phyloP scores from a whole-genome alignment of 2,113 vertebrate genomes.

The Nerophis lumbriciformis region DNA sequence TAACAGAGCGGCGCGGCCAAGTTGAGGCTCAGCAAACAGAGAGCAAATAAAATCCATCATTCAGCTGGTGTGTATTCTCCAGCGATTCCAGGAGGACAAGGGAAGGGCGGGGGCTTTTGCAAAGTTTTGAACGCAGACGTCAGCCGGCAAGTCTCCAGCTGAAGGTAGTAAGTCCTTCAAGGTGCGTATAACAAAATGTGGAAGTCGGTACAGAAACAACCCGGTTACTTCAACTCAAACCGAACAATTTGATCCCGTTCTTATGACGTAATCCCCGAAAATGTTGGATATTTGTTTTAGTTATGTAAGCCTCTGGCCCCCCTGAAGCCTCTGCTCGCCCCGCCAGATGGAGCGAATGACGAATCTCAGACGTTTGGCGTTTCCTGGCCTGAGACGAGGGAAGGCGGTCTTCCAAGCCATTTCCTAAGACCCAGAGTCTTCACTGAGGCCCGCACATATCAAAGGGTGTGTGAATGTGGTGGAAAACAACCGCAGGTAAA shows the following conservation, averaged over 20 bases:
- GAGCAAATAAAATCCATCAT: constrained; percentile 70
- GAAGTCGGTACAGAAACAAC: neutral
- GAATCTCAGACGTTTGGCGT: constrained; percentile 48
- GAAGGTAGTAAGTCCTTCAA: constrained; percentile 24
- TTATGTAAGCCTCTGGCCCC: constrained; percentile 52
- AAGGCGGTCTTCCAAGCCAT: constrained; percentile 33
- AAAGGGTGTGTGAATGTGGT: constrained; percentile 17
- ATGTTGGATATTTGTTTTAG: constrained; percentile 64
- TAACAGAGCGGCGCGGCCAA: constrained; percentile 76
- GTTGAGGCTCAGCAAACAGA: constrained; percentile 75
- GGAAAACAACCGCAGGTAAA: constrained; percentile 28
- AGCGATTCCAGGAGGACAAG: constrained; percentile 31
- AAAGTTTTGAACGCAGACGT: constrained; percentile 46
- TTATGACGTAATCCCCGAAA: constrained; percentile 59
- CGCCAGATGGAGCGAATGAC: constrained; percentile 65
- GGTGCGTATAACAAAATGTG: constrained; percentile 2
- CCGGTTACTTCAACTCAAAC: constrained; percentile 15
- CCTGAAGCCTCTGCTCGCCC: constrained; percentile 44
- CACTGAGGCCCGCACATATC: constrained; percentile 31
- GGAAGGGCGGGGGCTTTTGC: constrained; percentile 12
- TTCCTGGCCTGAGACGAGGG: constrained; percentile 39
- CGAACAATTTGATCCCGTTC: constrained; percentile 33
- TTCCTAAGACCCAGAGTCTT: constrained; percentile 42
- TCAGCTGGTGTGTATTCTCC: constrained; percentile 42
- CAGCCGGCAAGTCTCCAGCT: constrained; percentile 22